Evolutionary conservation across 2,888 invertebrate genomes (phyloP).

Genomic region (Branchipolynoe longqiensis): DNA sequence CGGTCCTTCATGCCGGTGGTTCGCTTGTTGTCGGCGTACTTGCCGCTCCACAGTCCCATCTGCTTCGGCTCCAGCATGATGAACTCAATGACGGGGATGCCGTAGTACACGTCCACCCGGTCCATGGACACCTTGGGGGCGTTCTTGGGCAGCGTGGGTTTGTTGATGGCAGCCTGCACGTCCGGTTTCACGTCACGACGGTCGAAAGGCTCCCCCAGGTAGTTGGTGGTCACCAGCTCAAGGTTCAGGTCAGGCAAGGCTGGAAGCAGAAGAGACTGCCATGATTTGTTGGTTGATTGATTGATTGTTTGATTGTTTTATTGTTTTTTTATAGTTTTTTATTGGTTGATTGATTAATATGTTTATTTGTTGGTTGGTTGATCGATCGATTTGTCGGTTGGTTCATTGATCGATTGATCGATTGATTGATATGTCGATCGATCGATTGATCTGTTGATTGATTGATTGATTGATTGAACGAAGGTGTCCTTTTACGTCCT

Average conservation of each 20-base stretch:
- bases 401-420: too few species aligned
- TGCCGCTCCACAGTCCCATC: constrained; percentile 77
- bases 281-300: not conserved
- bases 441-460: too few species aligned
- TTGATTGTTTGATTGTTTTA: not conserved
- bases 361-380: too few species aligned
- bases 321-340: not conserved
- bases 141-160: constrained; percentile 72
- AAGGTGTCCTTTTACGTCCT: too few species aligned
- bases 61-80: constrained; percentile 76
- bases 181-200: constrained; percentile 71
- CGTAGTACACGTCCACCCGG: constrained; percentile 70
- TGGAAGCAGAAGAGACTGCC: constrained; percentile 61
- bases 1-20: constrained; percentile 72
- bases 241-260: constrained; percentile 78
- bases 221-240: constrained; percentile 79
- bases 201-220: constrained; percentile 77
- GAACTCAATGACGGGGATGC: constrained; percentile 78
- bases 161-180: constrained; percentile 72
- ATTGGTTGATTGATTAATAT: too few species aligned
- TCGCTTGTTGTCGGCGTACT: constrained; percentile 73
- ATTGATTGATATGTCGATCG: too few species aligned
- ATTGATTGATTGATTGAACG: too few species aligned
- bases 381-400: too few species aligned
- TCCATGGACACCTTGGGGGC: constrained; percentile 68